phyloP scores from a whole-genome alignment of 1,140 invertebrate species.

The Alviniconcha marisindica region DNA sequence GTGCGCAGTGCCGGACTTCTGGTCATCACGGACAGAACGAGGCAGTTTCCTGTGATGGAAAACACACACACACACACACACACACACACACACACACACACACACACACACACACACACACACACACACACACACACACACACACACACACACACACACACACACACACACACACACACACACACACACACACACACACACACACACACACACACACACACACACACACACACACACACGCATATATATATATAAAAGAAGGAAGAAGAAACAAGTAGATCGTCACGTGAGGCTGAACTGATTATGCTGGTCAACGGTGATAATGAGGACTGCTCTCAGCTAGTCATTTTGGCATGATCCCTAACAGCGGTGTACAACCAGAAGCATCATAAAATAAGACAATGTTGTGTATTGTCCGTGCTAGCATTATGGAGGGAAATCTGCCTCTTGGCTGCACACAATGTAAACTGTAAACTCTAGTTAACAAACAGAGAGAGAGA shows the following conservation, averaged over 20 bases:
- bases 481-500: slow-evolving; percentile 11
- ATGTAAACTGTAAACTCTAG: too few species aligned
- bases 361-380: too few species aligned
- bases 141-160: slow-evolving; percentile 21
- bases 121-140: slow-evolving; percentile 21
- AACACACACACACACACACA: background rate
- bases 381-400: background rate
- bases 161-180: slow-evolving; percentile 3
- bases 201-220: background rate
- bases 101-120: slow-evolving; percentile 31
- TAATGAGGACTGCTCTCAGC: too few species aligned
- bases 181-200: background rate
- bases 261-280: too few species aligned
- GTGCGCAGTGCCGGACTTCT: slow-evolving; percentile 64
- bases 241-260: background rate
- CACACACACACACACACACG: background rate
- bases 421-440: background rate
- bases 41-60: slow-evolving; percentile 63
- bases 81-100: slow-evolving; percentile 16
- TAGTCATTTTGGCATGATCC: too few species aligned
- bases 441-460: too few species aligned
- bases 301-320: too few species aligned
- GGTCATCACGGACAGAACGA: slow-evolving; percentile 71
- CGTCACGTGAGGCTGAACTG: too few species aligned
- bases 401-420: background rate